phyloP scores from a whole-genome alignment of 2,888 invertebrate genomes.

The Arge pagana region DNA sequence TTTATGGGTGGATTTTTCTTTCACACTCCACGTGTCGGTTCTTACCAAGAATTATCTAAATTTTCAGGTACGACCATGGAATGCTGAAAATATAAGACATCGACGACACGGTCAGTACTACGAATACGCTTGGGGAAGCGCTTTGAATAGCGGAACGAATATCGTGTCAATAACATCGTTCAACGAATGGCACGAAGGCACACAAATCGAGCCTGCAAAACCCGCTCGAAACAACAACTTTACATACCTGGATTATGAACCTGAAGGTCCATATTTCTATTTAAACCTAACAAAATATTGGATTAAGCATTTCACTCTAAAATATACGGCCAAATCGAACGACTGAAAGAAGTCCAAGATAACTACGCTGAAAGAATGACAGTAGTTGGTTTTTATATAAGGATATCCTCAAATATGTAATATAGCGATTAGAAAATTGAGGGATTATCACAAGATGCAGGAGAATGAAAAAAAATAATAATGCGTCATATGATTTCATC shows the following conservation, averaged over 20 bases:
- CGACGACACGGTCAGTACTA: constrained; percentile 68
- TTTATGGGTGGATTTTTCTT: not conserved
- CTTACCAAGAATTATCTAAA: not conserved
- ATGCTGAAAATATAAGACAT: constrained; percentile 60
- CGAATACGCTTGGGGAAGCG: constrained; percentile 66
- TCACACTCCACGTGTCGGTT: not conserved
- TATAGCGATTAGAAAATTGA: too few species aligned
- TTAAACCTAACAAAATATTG: constrained; percentile 67
- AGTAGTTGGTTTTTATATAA: too few species aligned
- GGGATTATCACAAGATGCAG: too few species aligned
- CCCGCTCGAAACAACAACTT: constrained; percentile 55
- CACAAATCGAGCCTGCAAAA: constrained; percentile 72
- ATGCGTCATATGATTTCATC: too few species aligned
- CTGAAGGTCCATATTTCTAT: constrained; percentile 66
- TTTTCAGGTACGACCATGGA: constrained; percentile 63
- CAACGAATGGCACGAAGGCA: constrained; percentile 78
- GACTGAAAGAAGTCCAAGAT: not conserved
- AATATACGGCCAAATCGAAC: constrained; percentile 23
- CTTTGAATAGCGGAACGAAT: constrained; percentile 62
- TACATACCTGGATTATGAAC: constrained; percentile 66
- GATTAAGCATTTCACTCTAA: constrained; percentile 60
- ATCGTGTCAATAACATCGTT: constrained; percentile 72
- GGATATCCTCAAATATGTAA: too few species aligned
- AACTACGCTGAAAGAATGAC: too few species aligned
- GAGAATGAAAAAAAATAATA: too few species aligned